Conservation (phyloP, 1,140 invertebrate genomes). For the Microplitis mediator region DNA sequence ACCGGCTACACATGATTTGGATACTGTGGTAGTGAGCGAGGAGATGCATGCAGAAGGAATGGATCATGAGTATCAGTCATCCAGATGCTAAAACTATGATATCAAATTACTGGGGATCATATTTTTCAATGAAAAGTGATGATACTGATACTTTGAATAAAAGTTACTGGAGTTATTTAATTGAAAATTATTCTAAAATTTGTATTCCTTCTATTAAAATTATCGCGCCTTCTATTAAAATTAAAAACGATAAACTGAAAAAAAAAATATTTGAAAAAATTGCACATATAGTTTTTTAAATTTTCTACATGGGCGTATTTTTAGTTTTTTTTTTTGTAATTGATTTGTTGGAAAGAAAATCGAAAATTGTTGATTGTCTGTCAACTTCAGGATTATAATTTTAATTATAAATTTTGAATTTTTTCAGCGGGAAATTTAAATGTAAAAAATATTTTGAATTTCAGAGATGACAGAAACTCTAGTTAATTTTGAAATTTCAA, state of each 20-base stretch:
- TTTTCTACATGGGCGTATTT: no score
- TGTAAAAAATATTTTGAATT: no score
- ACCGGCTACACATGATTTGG: constrained; percentile 67
- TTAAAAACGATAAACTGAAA: neutral
- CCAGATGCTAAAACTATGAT: constrained; percentile 64
- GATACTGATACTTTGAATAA: constrained; percentile 41
- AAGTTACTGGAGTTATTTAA: constrained; percentile 72
- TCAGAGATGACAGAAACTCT: no score
- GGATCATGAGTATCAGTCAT: constrained; percentile 53
- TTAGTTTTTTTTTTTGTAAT: neutral
- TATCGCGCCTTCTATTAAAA: constrained; percentile 49
- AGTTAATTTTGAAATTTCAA: no score
- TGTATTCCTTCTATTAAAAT: constrained; percentile 72
- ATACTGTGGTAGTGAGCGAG: constrained; percentile 76
- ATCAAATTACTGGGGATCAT: constrained; percentile 76
- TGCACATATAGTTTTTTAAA: no score
- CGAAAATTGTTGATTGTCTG: no score
- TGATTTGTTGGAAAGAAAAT: no score
- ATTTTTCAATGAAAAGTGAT: constrained; percentile 55
- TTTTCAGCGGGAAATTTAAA: no score
- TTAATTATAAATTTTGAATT: no score
- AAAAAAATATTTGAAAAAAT: no score
- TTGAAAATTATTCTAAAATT: constrained; percentile 71
- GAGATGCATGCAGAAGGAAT: constrained; percentile 73
- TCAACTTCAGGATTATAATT: no score